phyloP scores from a whole-genome alignment of 2,888 invertebrate genomes.

The Pandemis heparana region DNA sequence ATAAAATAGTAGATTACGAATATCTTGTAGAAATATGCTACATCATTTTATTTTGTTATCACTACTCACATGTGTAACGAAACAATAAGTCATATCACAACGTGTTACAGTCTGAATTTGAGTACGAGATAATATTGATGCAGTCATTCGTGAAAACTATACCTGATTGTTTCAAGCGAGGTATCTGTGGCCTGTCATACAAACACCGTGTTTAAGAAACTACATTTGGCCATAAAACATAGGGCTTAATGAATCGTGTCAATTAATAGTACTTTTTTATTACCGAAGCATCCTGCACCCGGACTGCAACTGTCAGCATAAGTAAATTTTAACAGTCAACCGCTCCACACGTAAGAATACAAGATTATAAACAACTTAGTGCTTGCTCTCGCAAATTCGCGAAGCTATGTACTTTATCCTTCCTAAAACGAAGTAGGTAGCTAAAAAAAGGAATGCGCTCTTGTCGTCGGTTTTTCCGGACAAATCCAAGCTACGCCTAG shows the following conservation, averaged over 20 bases:
- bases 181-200: constrained; percentile 17
- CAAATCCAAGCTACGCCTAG: too few relatives aligned
- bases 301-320: constrained; percentile 1
- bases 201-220: constrained; percentile 25
- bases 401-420: too few relatives aligned
- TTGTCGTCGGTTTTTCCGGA: too few relatives aligned
- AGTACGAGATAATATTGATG: background rate
- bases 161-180: constrained; percentile 10
- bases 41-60: background rate
- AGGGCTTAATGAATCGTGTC: constrained; percentile 9
- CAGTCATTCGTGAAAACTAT: constrained; percentile 1
- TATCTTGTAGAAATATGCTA: background rate
- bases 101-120: background rate
- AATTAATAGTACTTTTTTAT: constrained; percentile 17
- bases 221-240: constrained; percentile 8
- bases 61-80: background rate
- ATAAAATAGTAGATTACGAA: background rate
- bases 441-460: too few relatives aligned
- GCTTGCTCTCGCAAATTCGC: too few relatives aligned
- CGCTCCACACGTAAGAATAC: background rate
- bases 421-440: too few relatives aligned
- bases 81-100: background rate
- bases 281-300: constrained; percentile 4
- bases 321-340: background rate
- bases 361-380: background rate